phyloP scores from a whole-genome alignment of 2,888 invertebrate species.

The Megaustenia siamemsis region DNA sequence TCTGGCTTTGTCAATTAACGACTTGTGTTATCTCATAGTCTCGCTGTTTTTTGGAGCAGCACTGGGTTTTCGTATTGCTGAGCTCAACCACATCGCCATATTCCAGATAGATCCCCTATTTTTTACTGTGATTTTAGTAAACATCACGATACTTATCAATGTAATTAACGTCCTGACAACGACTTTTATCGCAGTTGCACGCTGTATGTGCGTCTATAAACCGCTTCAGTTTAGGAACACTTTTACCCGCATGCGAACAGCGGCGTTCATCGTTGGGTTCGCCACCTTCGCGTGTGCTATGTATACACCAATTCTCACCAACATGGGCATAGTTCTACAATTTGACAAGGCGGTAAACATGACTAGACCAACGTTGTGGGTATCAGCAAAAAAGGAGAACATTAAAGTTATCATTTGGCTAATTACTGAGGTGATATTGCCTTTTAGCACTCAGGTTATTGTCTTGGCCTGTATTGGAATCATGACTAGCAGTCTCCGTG shows the following conservation, averaged over 20 bases:
- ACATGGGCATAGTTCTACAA: not conserved
- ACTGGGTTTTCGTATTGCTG: not conserved
- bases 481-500: not conserved
- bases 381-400: not conserved
- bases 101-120: slow-evolving; percentile 9
- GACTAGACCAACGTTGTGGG: not conserved
- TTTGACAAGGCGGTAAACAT: not conserved
- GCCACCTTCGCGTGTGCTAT: not conserved
- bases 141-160: not conserved
- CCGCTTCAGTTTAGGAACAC: slow-evolving; percentile 29
- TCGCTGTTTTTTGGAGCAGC: not conserved
- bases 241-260: not conserved
- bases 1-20: slow-evolving; percentile 7
- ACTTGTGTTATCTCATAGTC: not conserved
- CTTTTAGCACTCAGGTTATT: not conserved
- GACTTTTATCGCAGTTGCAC: slow-evolving; percentile 1
- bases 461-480: not conserved
- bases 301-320: slow-evolving; percentile 12
- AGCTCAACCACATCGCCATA: not conserved
- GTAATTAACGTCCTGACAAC: slow-evolving; percentile 3
- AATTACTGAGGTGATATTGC: not conserved
- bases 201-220: slow-evolving; percentile 21
- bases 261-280: not conserved
- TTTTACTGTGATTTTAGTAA: not conserved
- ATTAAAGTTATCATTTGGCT: not conserved